Base-by-base conservation (phyloP, 2,113 vertebrate species). In the Pygoscelis adeliae region DNA sequence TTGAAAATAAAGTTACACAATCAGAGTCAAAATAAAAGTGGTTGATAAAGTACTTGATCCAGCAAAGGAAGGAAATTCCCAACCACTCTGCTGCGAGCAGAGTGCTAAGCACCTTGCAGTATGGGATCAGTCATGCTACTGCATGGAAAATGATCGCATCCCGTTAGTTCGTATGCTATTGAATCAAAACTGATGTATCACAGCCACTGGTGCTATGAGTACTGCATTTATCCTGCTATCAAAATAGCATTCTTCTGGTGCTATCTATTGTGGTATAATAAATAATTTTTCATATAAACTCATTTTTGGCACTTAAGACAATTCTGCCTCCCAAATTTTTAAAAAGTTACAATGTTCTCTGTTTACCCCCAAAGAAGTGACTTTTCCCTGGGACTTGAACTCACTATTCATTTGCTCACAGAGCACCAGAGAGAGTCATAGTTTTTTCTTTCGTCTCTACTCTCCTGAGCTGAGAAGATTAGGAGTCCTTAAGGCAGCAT, bases 11-110 rank as follows among this genome's bases (percentile, higher is more conserved):
- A 91, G 53, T 69, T 53, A 89, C 90, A 94, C 97, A 93, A 95
- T 95, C 95, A 95, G 76, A 94, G 42, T 87, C 23, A 93, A 97
- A 98, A 98, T 95, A 97, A 93, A 95, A 95, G 81, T 79, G 83
- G 44, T 87, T 94, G 94, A 92, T 96, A 89, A 97, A 90, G 47
- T 66, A 58, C 1, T 2, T 81, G 62, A 38, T 88, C 67, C n/a
- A 73, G 78, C 50, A 86, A 86, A 83, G 59, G 40, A 93, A 93
- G 93, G 93, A 96, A 96, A 83, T 85, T 76, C 50, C 59, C 85
- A 91, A 4, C 29, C 1, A 1, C 38, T 87, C 59, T 93, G 42
- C 82, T 90, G 89, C 81, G 71, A 85, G 78, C 49, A 42, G 59
- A 18, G 36, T 38, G 49, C 61, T 56, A 3, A 71, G 52, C 42